These are phyloP conservation scores for Catharus ustulatus DNA, from an alignment of 2,797 vertebrate species.

Conservation along the genomic window DNA sequence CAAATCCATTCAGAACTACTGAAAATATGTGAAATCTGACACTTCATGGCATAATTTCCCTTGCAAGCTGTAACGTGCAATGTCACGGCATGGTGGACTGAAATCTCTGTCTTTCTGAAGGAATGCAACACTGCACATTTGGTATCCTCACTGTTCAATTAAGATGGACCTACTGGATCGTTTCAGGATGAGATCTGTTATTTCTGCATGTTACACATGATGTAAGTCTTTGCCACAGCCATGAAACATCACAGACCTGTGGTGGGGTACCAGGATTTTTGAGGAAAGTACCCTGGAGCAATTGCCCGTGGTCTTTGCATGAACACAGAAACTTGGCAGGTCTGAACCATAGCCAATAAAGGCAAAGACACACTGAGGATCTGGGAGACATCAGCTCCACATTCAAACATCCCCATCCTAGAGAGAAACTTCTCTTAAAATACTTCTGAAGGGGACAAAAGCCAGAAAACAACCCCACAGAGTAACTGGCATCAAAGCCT, in stretches of 20 bases:
- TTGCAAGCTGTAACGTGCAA: not conserved
- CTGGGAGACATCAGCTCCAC: not conserved
- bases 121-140: not conserved
- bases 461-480: not conserved
- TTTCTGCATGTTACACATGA: not conserved
- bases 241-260: not conserved
- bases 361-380: not conserved
- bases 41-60: conserved; percentile 10
- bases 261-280: conserved; percentile 14
- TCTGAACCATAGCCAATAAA: not conserved
- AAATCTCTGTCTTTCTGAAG: conserved; percentile 28
- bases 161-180: not conserved
- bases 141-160: not conserved
- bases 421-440: not conserved
- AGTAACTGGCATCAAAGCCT: not conserved
- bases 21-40: conserved; percentile 16
- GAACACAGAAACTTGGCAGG: not conserved
- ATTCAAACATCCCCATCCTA: not conserved
- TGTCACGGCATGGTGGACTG: not conserved
- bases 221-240: not conserved
- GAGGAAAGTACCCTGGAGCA: not conserved
- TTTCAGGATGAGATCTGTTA: conserved; percentile 22
- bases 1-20: not conserved
- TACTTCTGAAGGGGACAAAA: not conserved
- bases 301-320: not conserved